Evolutionary conservation across 2,113 vertebrate species (phyloP), one percentile per base, ranked within the genome.

Genomic region (Irena cyanogastra): DNA sequence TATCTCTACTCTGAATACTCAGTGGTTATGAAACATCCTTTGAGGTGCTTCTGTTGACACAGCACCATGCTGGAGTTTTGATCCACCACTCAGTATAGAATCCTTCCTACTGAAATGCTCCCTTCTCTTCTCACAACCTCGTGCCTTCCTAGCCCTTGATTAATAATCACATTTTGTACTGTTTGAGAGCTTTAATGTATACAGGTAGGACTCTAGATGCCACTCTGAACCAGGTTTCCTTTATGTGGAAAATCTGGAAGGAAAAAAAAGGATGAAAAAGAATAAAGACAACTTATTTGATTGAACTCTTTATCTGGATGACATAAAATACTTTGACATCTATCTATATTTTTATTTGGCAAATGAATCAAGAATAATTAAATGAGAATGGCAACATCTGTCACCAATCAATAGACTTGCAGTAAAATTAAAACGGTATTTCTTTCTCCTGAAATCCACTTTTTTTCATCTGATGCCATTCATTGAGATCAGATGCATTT

Each of bases 401-500:
- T 97, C 97, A 94, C 81, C 81, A 97, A 98, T 98, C 95, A 97
- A 95, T 89, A 77, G 70, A 86, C 86, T 93, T 57, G 18, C 76
- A 93, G 92, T 76, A 97, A 96, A 98, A 97, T 97, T 97, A 97
- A 97, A 96, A 97, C 85, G 27, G 80, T 95, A 90, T 96, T 96
- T 97, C 94, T 96, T 97, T 93, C 92, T 93, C 79, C 83, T 96
- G 92, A 97, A 98, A 96, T 96, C 42, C 57, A 94, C 79, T 83
- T 93, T 95, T 97, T 96, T 95, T 94, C 83, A 90, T 97, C 91
- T 90, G 94, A 72, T 97, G 95, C 91, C 95, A 97, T 96, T 98
- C 97, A 97, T 97, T 97, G 97, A 97, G 95, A 97, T 98, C 98
- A 98, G 97, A 98, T 98, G 97, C 95, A 98, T 96, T 98, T 97